A percentile compares a stretch with the other conserved stretches of the same genome.
phyloP scores from a whole-genome alignment of 2,797 vertebrate species.

The Acanthiza pusilla region DNA sequence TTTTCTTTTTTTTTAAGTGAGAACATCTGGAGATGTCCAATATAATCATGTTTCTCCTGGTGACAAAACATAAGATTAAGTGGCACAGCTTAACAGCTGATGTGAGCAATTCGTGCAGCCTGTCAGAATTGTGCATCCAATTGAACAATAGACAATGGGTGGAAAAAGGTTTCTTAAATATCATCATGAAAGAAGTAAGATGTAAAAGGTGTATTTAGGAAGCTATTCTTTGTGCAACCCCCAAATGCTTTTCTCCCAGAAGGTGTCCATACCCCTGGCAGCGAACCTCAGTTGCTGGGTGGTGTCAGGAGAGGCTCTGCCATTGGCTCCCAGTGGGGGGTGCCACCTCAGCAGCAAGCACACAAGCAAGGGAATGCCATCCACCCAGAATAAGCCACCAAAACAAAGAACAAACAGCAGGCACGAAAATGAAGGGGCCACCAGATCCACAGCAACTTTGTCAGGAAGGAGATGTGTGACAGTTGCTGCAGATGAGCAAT shows the following conservation, averaged over 20 bases:
- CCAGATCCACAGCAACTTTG: neutral
- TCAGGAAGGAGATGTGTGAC: neutral
- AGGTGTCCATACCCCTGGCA: accelerated
- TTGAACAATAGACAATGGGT: neutral
- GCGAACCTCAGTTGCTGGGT: accelerated
- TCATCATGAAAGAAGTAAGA: neutral
- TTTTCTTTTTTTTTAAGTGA: neutral
- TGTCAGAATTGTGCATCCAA: neutral
- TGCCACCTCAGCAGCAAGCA: neutral
- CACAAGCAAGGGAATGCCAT: neutral
- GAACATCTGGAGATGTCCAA: constrained; percentile 27
- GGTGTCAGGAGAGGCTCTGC: neutral
- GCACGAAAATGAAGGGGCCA: accelerated
- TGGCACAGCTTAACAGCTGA: neutral
- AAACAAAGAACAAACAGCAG: neutral
- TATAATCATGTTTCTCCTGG: neutral
- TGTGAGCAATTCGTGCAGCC: neutral
- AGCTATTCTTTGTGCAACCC: neutral
- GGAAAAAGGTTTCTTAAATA: neutral
- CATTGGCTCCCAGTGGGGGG: accelerated
- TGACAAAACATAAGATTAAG: constrained; percentile 17
- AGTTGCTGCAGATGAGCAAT: neutral
- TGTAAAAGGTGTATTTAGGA: neutral
- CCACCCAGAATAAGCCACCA: neutral
- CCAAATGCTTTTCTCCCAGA: neutral